Conservation (phyloP, 2,113 vertebrate genomes). For the Alligator sinensis region DNA sequence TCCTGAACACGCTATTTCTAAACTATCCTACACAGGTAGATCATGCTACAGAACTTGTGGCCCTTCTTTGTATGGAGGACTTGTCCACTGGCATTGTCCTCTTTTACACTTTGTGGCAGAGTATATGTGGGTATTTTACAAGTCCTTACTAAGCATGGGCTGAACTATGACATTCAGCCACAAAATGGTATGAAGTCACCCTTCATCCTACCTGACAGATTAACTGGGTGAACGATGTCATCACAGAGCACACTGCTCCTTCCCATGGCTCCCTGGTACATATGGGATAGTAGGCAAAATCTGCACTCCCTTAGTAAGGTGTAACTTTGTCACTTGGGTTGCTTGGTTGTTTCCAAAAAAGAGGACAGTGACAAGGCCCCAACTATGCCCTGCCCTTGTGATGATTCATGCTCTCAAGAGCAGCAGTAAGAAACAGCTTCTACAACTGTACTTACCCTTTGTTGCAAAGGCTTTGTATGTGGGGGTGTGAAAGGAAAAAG, state of each 20-base stretch:
- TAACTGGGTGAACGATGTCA: no score
- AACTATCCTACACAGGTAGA: neutral
- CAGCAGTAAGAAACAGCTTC: neutral
- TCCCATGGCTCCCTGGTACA: neutral
- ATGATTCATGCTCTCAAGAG: slow-evolving; percentile 51
- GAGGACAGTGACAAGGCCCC: slow-evolving; percentile 51
- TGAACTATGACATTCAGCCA: neutral
- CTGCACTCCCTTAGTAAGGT: slow-evolving; percentile 65
- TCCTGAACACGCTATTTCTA: no score
- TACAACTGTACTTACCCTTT: neutral
- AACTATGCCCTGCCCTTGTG: slow-evolving; percentile 60
- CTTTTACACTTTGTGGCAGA: neutral
- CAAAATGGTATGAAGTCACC: neutral
- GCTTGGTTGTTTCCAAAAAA: slow-evolving; percentile 61
- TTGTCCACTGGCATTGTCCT: neutral
- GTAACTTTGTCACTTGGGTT: slow-evolving; percentile 59
- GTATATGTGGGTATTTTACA: no score
- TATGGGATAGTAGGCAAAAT: slow-evolving; percentile 30
- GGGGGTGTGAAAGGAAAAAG: neutral
- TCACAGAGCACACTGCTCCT: neutral
- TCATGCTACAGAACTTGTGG: neutral
- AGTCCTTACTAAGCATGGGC: neutral
- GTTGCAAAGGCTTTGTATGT: neutral
- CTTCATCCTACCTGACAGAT: neutral
- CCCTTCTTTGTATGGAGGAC: neutral